Evolutionary conservation across 2,888 invertebrate genomes (phyloP), one percentile per base, ranked within the genome.

Genomic region (Balanococcus diminutus): DNA sequence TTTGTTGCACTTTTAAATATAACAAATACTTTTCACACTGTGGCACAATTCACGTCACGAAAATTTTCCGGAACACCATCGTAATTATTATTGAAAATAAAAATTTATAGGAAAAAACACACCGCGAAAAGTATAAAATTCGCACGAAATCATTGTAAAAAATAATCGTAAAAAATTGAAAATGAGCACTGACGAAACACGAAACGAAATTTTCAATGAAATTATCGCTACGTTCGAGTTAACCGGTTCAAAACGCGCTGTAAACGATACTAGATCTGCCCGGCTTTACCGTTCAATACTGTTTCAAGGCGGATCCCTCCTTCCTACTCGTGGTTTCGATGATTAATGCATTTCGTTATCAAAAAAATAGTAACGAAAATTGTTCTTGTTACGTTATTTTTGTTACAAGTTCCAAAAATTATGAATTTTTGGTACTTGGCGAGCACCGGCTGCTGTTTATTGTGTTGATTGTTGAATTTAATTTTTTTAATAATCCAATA

Each of bases 231-330:
- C 51, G 19, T 19, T n/a, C 28, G 16, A 42, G 32, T 19, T 83
- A 83, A 83, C 83, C 83, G 56, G 83, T 83, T 83, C n/a, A 32
- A 28, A 83, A 51, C 83, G 32, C 83, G 56, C 56, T 61, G 83
- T 61, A 61, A 83, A 83, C 83, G 56, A 32, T 32, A 83, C 83
- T 83, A 83, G 83, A 83, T 56, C 83, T 46, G 32, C 83, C 83
- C 32, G 83, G 36, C 82, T 42, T 56, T 25, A 32, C 75, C 75
- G 75, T 75, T 75, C 16, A 36, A 67, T 67, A 67, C 67, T 42
- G 8, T 75, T 75, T 36, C 32, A 32, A 32, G 75, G 0, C 6
- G 32, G n/a, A 32, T 25, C 28, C 75, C 75, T 75, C 75, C n/a
- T 19, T 5, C 6, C 51, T n/a, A 51, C 9, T 16, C 2, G 32